Conservation (phyloP, 2,888 invertebrate species). For the Noctua fimbriata region DNA sequence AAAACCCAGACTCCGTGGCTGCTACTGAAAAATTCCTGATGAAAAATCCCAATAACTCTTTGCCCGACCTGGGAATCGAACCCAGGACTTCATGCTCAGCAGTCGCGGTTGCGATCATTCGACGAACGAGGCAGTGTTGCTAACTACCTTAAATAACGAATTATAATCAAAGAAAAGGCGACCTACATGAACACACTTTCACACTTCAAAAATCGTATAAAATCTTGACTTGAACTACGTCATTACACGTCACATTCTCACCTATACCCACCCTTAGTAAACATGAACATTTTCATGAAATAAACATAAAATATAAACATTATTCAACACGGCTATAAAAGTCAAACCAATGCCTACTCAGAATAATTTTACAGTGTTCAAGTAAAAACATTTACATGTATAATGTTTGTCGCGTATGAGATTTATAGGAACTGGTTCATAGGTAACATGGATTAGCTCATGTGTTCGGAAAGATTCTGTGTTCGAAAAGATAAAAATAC, state of each 20-base stretch:
- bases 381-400: slow-evolving; percentile 83
- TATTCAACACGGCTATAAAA: slow-evolving; percentile 86
- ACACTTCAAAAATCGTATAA: slow-evolving; percentile 2
- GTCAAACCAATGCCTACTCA: slow-evolving; percentile 85
- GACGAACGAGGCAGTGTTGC: neutral
- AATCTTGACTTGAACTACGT: neutral
- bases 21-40: neutral
- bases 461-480: slow-evolving; percentile 30
- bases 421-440: slow-evolving; percentile 79
- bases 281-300: slow-evolving; percentile 71
- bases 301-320: slow-evolving; percentile 85
- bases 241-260: slow-evolving; percentile 16
- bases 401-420: slow-evolving; percentile 76
- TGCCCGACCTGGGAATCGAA: neutral
- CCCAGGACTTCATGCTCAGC: neutral
- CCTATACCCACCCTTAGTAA: slow-evolving; percentile 12
- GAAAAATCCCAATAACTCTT: neutral
- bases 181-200: neutral
- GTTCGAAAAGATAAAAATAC: slow-evolving; percentile 44
- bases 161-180: neutral
- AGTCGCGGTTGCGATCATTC: neutral
- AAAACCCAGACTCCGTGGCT: neutral
- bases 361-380: slow-evolving; percentile 85
- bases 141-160: neutral
- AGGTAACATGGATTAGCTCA: slow-evolving; percentile 67